Base-by-base conservation (phyloP, 1,140 invertebrate species). In the Arion vulgaris region DNA sequence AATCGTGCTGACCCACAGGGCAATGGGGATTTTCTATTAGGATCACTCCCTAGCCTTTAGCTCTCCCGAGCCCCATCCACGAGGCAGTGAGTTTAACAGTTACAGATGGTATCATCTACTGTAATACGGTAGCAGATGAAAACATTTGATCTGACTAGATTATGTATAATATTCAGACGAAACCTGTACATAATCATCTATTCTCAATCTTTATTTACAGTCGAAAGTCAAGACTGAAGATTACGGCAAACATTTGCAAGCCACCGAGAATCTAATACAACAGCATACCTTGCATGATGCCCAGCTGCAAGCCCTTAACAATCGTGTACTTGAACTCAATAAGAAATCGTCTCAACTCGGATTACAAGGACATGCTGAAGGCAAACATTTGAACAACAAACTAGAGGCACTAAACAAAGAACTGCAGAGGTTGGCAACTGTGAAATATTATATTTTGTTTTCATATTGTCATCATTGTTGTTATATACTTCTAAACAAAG, bases 251-350 rank as follows among this genome's bases (percentile, higher is more conserved):
- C 98, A 99, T 93, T 93, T 99, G 36, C 93, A 98, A 68, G 97
- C 95, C 38, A 97, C 98, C 1, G 98, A 99, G 91, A 97, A 99
- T 87, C 93, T 98, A 19, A 92, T 99, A 39, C 97, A 99, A 88
- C 97, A 97, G 85, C 98, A 99, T 90, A 96, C 95, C 72, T 93
- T 99, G 36, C 95, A 97, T 86, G 97, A 99, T 90, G 93, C 98
- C 72, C 97, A 99, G 92, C 87, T 93, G 0, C 89, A 90, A 53
- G 86, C 88, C 19, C 89, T 92, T 4, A 90, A 90, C 34, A 88
- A 91, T 41, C 94, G 96, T 79, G 94, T 99, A 15, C 80, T 85
- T 0, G 87, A 87, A n/a, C 87, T 92, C 28, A 92, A 91, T 86
- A 57, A 90, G 73, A 85, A 87, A 39, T 90, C 94, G 5, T 92